phyloP scores from a whole-genome alignment of 1,140 invertebrate genomes.

The Psix sp. region DNA sequence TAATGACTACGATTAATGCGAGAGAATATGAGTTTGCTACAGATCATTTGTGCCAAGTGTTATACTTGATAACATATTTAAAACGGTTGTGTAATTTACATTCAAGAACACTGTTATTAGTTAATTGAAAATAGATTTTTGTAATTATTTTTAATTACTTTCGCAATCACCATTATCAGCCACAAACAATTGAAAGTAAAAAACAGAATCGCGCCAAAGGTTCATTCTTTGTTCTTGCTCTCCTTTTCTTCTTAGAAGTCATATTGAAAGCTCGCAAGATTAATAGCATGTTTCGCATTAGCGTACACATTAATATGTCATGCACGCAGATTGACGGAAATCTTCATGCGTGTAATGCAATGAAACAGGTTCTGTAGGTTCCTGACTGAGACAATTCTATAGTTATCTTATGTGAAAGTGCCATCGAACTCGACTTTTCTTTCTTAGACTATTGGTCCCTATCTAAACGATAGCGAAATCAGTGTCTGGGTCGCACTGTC shows the following conservation, averaged over 20 bases:
- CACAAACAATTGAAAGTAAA: constrained; percentile 2
- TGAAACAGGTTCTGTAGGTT: constrained; percentile 63
- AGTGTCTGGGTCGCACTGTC: constrained; percentile 66
- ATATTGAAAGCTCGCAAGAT: constrained; percentile 2
- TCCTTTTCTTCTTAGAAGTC: constrained; percentile 3
- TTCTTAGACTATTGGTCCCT: constrained; percentile 54
- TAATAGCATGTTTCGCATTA: constrained; percentile 18
- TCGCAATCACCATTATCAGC: constrained; percentile 8
- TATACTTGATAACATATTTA: constrained; percentile 30
- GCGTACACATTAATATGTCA: constrained; percentile 32
- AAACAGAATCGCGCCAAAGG: constrained; percentile 3
- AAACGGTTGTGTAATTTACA: constrained; percentile 11
- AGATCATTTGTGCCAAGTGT: constrained; percentile 24
- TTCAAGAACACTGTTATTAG: constrained; percentile 13
- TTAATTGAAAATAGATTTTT: constrained; percentile 31
- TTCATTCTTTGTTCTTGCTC: not conserved
- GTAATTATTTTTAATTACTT: constrained; percentile 29
- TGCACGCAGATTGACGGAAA: constrained; percentile 35
- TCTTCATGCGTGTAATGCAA: constrained; percentile 49
- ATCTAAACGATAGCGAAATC: constrained; percentile 53
- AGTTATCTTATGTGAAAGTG: constrained; percentile 70
- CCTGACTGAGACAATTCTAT: constrained; percentile 58
- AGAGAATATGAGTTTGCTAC: constrained; percentile 13
- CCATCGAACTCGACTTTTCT: constrained; percentile 68
- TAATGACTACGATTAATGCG: constrained; percentile 47